A percentile compares a stretch with the other conserved stretches of the same genome.
Conservation (phyloP, 2,888 invertebrate species). For the Diadegma fenestrale region DNA sequence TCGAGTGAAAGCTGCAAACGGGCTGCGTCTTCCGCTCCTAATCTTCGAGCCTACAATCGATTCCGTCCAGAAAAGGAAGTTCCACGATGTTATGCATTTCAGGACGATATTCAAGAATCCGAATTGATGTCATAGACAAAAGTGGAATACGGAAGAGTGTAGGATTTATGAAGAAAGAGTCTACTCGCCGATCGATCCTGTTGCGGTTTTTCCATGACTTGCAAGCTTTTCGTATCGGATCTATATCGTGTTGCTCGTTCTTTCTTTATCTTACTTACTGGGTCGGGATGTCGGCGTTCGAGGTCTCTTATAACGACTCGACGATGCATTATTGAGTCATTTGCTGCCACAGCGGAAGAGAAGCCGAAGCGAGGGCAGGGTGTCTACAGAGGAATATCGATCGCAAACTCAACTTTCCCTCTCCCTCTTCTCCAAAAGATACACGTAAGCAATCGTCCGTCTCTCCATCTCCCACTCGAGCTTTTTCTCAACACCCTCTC, state of each 20-base stretch:
- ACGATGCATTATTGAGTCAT: conserved; percentile 69
- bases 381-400: conserved; percentile 45
- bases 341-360: conserved; percentile 63
- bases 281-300: conserved; percentile 48
- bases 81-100: background rate
- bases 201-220: conserved; percentile 31
- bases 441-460: conserved; percentile 5
- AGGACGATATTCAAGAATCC: conserved; percentile 18
- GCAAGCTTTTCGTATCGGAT: conserved; percentile 17
- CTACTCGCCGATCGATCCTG: conserved; percentile 52
- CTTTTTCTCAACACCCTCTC: conserved; percentile 50
- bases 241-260: conserved; percentile 11
- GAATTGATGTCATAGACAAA: conserved; percentile 26
- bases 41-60: background rate
- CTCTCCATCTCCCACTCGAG: conserved; percentile 1
- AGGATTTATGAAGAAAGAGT: conserved; percentile 47
- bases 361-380: background rate
- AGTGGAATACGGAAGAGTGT: conserved; percentile 18
- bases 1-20: background rate
- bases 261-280: conserved; percentile 36
- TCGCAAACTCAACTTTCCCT: conserved; percentile 25
- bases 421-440: conserved; percentile 25
- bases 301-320: conserved; percentile 63
- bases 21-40: background rate
- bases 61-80: background rate